Evolutionary conservation across 2,797 vertebrate genomes (phyloP), one percentile per base, ranked within the genome.

Genomic region (Miopithecus talapoin): DNA sequence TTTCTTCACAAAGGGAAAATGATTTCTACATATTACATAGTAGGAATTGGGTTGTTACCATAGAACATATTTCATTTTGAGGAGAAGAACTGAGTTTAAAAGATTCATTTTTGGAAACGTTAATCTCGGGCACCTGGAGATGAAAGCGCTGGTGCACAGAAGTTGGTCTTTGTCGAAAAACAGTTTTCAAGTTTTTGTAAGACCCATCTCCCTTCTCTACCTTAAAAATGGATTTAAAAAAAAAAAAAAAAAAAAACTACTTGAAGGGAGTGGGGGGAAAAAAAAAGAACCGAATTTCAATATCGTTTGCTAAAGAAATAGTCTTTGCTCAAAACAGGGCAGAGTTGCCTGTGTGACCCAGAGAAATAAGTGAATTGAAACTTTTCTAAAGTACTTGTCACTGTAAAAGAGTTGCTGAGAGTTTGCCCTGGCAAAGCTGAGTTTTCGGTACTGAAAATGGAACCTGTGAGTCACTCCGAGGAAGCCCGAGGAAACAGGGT

Each of bases 1-100:
- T 91, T 94, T 94, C 74, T 24, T 50, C 68, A 89, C 76, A 96
- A 85, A 94, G 59, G 43, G 75, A 95, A 97, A 98, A 84, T 53
- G 80, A 86, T 84, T 75, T 89, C 83, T 50, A 41, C 79, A 7
- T 41, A 57, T 74, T 50, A 36, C 48, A 46, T 5, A 26, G 75
- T 36, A n/a, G 68, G 72, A 91, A 70, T 0, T 22, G 57, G 90
- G 59, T 39, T 4, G 0, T 84, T 91, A 86, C n/a, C 75, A 79
- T 16, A 16, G 39, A 90, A 39, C 41, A 55, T 33, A 43, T 26
- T 75, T 39, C 89, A 59, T 39, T 61, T 64, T 4, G 57, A 43
- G 72, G 55, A 59, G 64, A 59, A 36, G 39, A 74, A 33, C 4
- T 10, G 41, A 55, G 28, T 33, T 50, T 41, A 39, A 74, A 57